Conservation (phyloP, 1,140 invertebrate genomes). For the Drosophila persimilis region DNA sequence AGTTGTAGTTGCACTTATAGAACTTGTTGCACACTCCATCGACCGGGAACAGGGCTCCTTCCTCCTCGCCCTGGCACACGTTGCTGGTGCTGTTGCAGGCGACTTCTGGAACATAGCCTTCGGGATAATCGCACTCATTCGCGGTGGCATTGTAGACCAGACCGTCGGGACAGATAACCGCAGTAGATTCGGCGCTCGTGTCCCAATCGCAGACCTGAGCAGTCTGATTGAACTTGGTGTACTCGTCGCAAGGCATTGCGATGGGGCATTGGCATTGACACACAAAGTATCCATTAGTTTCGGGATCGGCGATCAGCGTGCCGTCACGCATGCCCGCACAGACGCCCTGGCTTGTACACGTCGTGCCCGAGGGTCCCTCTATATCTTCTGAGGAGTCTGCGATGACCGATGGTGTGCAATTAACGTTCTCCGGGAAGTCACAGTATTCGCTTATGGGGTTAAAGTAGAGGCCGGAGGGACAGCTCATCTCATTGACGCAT, state of each 20-base stretch:
- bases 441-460: conserved; percentile 2
- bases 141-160: conserved; percentile 61
- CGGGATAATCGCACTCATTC: conserved; percentile 54
- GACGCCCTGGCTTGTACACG: conserved; percentile 28
- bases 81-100: conserved; percentile 33
- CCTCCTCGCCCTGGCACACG: conserved; percentile 45
- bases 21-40: conserved; percentile 60
- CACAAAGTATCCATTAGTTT: conserved; percentile 51
- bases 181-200: neutral
- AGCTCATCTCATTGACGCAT: conserved; percentile 38
- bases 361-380: conserved; percentile 56
- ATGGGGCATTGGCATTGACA: conserved; percentile 69
- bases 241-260: conserved; percentile 47
- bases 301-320: conserved; percentile 23
- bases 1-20: conserved; percentile 67
- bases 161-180: conserved; percentile 29
- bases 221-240: conserved; percentile 39
- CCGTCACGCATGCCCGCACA: conserved; percentile 44
- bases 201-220: conserved; percentile 45
- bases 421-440: conserved; percentile 36
- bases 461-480: conserved; percentile 58
- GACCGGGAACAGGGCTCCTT: conserved; percentile 55
- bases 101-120: conserved; percentile 51
- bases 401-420: conserved; percentile 23
- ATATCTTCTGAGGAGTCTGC: conserved; percentile 27